Base-by-base conservation (phyloP, 2,888 invertebrate genomes). In the Ramazzottius varieornatus region DNA sequence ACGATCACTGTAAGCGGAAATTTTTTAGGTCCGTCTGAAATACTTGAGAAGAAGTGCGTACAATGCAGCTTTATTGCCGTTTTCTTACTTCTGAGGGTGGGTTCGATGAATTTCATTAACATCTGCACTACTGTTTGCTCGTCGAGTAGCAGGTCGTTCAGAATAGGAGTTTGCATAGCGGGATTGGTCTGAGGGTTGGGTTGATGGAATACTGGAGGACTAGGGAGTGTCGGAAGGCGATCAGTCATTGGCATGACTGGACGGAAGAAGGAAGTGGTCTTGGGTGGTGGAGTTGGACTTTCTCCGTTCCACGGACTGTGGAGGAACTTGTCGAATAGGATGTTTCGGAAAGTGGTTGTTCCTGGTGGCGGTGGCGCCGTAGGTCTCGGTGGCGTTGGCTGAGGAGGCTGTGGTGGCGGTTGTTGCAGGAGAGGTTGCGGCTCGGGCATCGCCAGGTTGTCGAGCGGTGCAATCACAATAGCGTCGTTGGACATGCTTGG, bases 401-500 rank as follows among this genome's bases (percentile, higher is more conserved):
- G 54, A 4, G 20, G n/a, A 16, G 8, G 16, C 13, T 16, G 16
- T 8, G n/a, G 20, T 16, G 54, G 24, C 54, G 54, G 20, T 29
- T 54, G 54, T 20, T 40, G 40, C 20, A 13, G 40, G 8, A 13
- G 40, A 8, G 40, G 40, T 20, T 8, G 40, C 40, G 40, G 40
- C 20, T 8, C 8, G 8, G 40, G 40, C 20, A 40, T 40, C 8
- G 40, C 40, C 8, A 20, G 20, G 40, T 40, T 40, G 20, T 40
- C 40, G 20, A 40, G 40, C 8, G 54, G 54, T 4, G 54, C 54
- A 4, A 54, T 29, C 8, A 54, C 54, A 24, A 54, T 54, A 4
- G 54, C 54, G 54, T 54, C 54, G 54, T 16, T 29, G 54, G 54
- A 54, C 54, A 54, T 54, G 54, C 29, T 24, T 29, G 54, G 54